Conservation (phyloP, 2,888 invertebrate species). For the Drosophila neotestacea region DNA sequence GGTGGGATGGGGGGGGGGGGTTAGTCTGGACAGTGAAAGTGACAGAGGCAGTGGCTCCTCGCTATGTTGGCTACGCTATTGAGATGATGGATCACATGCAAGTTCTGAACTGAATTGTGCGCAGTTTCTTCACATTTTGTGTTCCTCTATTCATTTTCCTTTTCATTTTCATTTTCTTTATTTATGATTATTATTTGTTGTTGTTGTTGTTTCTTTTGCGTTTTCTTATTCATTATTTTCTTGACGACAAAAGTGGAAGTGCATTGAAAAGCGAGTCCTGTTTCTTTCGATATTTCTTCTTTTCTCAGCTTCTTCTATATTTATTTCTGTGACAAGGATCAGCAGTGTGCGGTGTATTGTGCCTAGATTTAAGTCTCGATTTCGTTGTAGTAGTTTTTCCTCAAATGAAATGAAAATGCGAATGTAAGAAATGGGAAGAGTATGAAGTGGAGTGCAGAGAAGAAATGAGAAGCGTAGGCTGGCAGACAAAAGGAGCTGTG, state of each 20-base stretch:
- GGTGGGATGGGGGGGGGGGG: background rate
- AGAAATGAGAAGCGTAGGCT: conserved; percentile 10
- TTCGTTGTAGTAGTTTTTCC: conserved; percentile 63
- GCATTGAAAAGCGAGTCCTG: conserved; percentile 68
- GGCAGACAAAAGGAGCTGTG: conserved; percentile 37
- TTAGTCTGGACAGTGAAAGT: conserved; percentile 14
- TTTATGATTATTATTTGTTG: conserved; percentile 6
- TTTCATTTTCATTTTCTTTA: conserved; percentile 19
- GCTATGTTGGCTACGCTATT: background rate
- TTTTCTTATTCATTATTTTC: conserved; percentile 27
- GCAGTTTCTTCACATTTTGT: conserved; percentile 7
- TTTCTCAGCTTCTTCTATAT: background rate
- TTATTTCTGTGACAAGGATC: conserved; percentile 69
- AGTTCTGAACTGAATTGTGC: conserved; percentile 9
- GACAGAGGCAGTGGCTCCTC: conserved; percentile 18
- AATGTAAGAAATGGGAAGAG: conserved; percentile 3
- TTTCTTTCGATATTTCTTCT: conserved; percentile 4
- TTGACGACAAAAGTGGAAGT: conserved; percentile 69
- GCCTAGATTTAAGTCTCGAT: conserved; percentile 74
- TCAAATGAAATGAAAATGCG: conserved; percentile 39
- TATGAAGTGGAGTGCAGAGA: conserved; percentile 2
- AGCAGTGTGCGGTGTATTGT: conserved; percentile 53
- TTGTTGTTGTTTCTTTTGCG: conserved; percentile 4
- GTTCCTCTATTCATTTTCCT: conserved; percentile 5
- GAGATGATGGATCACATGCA: conserved; percentile 30